Evolutionary conservation across 1,140 invertebrate species (phyloP).

Genomic region (Oedothorax gibbosus): DNA sequence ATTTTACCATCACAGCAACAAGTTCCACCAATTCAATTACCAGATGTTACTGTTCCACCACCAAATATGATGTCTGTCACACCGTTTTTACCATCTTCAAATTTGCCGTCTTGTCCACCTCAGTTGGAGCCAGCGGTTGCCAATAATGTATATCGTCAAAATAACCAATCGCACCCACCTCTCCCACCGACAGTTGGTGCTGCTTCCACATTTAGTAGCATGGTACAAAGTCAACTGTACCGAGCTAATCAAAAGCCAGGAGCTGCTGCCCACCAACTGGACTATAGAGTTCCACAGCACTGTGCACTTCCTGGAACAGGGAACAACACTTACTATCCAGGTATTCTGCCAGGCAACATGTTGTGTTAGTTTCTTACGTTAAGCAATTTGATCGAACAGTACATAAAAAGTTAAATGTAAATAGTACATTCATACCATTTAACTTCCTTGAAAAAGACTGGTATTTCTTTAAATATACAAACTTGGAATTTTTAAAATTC

Average conservation of each 20-base stretch:
- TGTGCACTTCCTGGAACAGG: conserved; percentile 49
- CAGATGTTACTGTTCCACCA: conserved; percentile 62
- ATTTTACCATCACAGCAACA: conserved; percentile 40
- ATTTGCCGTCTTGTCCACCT: conserved; percentile 51
- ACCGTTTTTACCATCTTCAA: conserved; percentile 54
- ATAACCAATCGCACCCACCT: conserved; percentile 40
- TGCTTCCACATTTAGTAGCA: conserved; percentile 41
- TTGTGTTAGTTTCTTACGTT: neutral
- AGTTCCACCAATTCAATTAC: conserved; percentile 57
- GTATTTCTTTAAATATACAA: neutral
- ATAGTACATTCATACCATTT: neutral
- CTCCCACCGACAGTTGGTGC: conserved; percentile 41
- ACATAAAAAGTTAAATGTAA: neutral
- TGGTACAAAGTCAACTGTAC: conserved; percentile 56
- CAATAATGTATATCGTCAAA: conserved; percentile 48
- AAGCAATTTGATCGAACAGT: neutral
- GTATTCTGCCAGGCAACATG: conserved; percentile 5
- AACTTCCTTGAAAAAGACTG: neutral
- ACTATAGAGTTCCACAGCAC: conserved; percentile 55
- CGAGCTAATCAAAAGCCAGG: conserved; percentile 48
- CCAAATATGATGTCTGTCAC: conserved; percentile 60
- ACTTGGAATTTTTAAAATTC: neutral
- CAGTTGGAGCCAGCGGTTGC: conserved; percentile 55
- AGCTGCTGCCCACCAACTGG: conserved; percentile 44
- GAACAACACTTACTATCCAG: conserved; percentile 54